Conservation (phyloP, 2,113 vertebrate genomes). For the Elephas maximus region DNA sequence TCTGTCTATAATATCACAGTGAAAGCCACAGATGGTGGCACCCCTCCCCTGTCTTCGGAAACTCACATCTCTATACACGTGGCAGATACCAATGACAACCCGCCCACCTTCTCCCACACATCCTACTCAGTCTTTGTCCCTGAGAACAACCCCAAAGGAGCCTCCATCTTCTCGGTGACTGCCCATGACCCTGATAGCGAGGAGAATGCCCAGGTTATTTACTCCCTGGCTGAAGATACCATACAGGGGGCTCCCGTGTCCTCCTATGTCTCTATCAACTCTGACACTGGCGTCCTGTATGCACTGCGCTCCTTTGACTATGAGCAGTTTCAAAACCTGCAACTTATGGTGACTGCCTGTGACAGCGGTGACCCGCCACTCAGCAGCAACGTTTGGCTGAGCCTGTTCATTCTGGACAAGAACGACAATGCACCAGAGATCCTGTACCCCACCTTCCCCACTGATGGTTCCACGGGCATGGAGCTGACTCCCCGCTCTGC, state of each 20-base stretch:
- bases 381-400: slow-evolving; percentile 83
- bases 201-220: slow-evolving; percentile 92
- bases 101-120: slow-evolving; percentile 89
- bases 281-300: slow-evolving; percentile 92
- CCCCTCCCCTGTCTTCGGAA: slow-evolving; percentile 83
- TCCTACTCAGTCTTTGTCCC: slow-evolving; percentile 90
- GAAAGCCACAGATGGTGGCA: slow-evolving; percentile 83
- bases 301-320: slow-evolving; percentile 89
- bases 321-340: slow-evolving; percentile 77
- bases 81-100: slow-evolving; percentile 92
- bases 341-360: slow-evolving; percentile 80
- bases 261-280: slow-evolving; percentile 93
- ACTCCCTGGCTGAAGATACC: slow-evolving; percentile 90
- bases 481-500: slow-evolving; percentile 81
- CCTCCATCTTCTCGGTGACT: slow-evolving; percentile 89
- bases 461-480: slow-evolving; percentile 71
- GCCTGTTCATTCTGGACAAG: slow-evolving; percentile 84
- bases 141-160: slow-evolving; percentile 93
- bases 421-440: slow-evolving; percentile 88
- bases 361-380: slow-evolving; percentile 86
- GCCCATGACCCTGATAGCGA: slow-evolving; percentile 91
- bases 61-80: slow-evolving; percentile 89
- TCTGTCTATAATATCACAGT: slow-evolving; percentile 84
- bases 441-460: slow-evolving; percentile 83
- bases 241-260: slow-evolving; percentile 84